Evolutionary conservation across 1,140 invertebrate species (phyloP), one percentile per base, ranked within the genome.

Genomic region (Maconellicoccus hirsutus): DNA sequence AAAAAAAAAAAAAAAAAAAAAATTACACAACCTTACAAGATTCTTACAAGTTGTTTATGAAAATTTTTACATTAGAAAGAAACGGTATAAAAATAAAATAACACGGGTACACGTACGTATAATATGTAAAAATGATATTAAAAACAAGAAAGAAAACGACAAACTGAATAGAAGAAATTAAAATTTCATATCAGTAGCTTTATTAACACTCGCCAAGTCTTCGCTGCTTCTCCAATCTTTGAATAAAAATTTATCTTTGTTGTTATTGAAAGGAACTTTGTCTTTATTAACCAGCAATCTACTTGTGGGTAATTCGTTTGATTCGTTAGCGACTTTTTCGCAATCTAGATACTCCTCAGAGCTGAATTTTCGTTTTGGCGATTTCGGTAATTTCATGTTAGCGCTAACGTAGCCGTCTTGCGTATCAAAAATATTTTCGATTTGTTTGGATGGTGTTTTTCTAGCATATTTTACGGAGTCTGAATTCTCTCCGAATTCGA

Each of bases 401-500:
- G 29, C 29, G 29, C 29, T 6, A 6, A 7, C 6, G n/a, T 4
- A 59, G 16, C n/a, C 52, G 52, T 19, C 4, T 23, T 4, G 22
- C 1, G 21, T 22, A 4, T 25, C 61, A 6, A 19, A 8, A 14
- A 3, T 4, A 8, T 4, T 3, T 23, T 66, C 14, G 10, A 8
- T 23, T 14, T 66, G 1, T 19, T 25, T 23, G 22, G 8, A 4
- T 66, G 61, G 22, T 10, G 61, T 25, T 66, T 66, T 25, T 4
- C 21, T 25, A 8, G 7, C 61, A 16, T 22, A 23, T 25, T 26
- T 26, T 12, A 10, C 61, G 16, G 22, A 3, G 25, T 26, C 21
- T 23, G 22, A 23, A 26, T 66, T 66, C 10, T 73, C 70, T n/a
- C 74, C 76, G 72, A 77, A 77, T 72, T 77, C 76, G 22, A 77